These are phyloP conservation scores for Corydoras sp. DNA, from an alignment of 2,113 vertebrate species.

Conservation along the genomic window DNA sequence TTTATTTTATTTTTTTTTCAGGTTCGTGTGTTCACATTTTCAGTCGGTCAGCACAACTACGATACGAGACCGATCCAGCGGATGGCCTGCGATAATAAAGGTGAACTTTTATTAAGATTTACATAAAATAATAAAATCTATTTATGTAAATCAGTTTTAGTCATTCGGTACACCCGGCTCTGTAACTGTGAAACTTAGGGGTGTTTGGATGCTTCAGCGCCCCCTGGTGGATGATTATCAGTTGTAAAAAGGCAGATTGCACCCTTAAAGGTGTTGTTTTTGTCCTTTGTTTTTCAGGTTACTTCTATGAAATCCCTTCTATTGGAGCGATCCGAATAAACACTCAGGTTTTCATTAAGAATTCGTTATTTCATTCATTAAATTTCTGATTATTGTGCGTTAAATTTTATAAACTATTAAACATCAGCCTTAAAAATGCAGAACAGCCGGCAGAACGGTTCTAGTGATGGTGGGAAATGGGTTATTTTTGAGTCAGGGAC, in stretches of 20 bases:
- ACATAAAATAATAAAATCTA: background rate
- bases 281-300: conserved; percentile 71
- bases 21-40: conserved; percentile 97
- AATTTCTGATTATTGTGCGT: too few relatives aligned
- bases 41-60: conserved; percentile 97
- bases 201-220: background rate
- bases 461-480: too few relatives aligned
- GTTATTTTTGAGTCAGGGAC: too few relatives aligned
- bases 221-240: background rate
- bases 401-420: too few relatives aligned
- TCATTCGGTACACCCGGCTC: background rate
- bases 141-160: background rate
- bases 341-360: conserved; percentile 76
- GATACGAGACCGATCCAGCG: conserved; percentile 96
- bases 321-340: conserved; percentile 98
- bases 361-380: background rate
- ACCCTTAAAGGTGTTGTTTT: background rate
- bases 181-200: background rate
- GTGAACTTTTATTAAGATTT: conserved; percentile 52
- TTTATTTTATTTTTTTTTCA: conserved; percentile 44
- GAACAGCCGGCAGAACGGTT: too few relatives aligned
- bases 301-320: conserved; percentile 96
- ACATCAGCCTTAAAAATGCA: too few relatives aligned
- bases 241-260: background rate
- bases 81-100: conserved; percentile 99